Base-by-base conservation (phyloP, 2,797 vertebrate genomes). In the Centropyge bicolor region DNA sequence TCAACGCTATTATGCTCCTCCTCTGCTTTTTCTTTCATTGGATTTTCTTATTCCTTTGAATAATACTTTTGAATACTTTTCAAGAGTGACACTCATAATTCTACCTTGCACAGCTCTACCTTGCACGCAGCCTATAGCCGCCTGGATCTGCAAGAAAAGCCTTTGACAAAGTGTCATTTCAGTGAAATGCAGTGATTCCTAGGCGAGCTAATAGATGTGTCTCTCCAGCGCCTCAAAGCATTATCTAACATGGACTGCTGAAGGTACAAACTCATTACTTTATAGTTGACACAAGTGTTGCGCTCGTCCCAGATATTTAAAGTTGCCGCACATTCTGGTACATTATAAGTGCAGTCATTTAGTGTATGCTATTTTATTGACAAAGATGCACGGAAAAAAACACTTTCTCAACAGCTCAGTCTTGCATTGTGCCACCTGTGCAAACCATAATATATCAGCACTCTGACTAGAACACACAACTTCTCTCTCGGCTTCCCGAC, bases 161-260 rank as follows among this genome's bases (percentile, higher is more conserved):
- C 52, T 75, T 51, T 61, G 52, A 63, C 35, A 70, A 68, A 72
- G 61, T 63, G 56, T 63, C 13, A 71, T 56, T 78, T 80, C 36
- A 56, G 38, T 76, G n/a, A 68, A 76, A 71, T 46, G 59, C 24
- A 48, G 27, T 27, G 31, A 74, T 71, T 79, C 69, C 38, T 49
- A 61, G 2, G 19, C 55, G 62, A 78, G 48, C 46, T 70, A 81
- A 78, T 52, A 57, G 60, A 74, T 56, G 48, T 45, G 45, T 68
- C 75, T 76, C 74, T 81, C 63, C 59, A 78, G 63, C 54, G 31
- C 27, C 52, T 73, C 8, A 4, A 73, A 74, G 71, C 40, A 77
- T 73, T 76, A 76, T 78, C 66, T 73, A 78, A 49, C 77, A 77
- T 20, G 27, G 11, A 45, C 63, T 48, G 70, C 3, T 78, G 74